Conservation (phyloP, 2,797 vertebrate species). For the Syngnathus rostellatus region DNA sequence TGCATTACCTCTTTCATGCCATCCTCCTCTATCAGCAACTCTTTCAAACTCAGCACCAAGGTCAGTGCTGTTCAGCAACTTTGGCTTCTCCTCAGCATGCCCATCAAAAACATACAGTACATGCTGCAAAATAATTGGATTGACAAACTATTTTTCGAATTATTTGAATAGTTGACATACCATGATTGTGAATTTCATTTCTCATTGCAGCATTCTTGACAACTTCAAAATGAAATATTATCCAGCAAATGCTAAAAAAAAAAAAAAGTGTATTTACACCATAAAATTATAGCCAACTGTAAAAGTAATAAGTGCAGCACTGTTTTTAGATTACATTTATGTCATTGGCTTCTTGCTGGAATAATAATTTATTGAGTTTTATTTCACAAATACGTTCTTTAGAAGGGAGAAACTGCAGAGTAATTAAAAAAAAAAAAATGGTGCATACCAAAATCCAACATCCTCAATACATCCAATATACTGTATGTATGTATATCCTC, state of each 20-base stretch:
- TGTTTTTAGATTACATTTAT: neutral
- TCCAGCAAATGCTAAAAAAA: neutral
- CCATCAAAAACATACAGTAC: neutral
- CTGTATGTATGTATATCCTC: too few species aligned
- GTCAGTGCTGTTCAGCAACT: conserved; percentile 29
- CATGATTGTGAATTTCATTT: neutral
- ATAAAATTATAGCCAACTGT: neutral
- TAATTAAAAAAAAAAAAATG: neutral
- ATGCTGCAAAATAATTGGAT: neutral
- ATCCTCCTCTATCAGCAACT: conserved; percentile 15
- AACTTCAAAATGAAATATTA: neutral
- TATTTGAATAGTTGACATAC: neutral
- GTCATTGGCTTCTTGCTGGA: neutral
- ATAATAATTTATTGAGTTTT: neutral
- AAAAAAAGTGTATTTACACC: neutral
- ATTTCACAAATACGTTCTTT: neutral
- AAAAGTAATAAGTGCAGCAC: neutral
- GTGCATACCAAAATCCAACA: neutral
- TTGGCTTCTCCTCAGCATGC: neutral
- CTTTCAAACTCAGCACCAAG: conserved; percentile 25
- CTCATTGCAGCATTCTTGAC: neutral
- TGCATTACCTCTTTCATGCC: conserved; percentile 25
- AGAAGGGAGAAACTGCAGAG: neutral
- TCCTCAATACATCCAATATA: neutral
- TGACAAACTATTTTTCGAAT: neutral